Conservation (phyloP, 2,888 invertebrate genomes). For the Thecocarcelia acutangulata region DNA sequence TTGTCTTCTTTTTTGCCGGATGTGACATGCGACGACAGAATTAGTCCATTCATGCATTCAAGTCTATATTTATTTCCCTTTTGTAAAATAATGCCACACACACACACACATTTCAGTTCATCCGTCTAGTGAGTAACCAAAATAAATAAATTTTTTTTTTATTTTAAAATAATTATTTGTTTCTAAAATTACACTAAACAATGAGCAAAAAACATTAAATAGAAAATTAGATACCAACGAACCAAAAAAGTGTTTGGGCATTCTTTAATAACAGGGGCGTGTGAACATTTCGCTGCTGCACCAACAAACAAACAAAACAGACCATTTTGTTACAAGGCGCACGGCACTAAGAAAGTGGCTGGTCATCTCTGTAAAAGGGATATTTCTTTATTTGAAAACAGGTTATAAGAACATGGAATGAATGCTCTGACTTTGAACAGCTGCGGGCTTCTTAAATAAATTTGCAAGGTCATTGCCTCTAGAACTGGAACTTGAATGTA, state of each 20-base stretch:
- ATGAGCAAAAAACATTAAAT: not conserved
- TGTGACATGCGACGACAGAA: conserved; percentile 68
- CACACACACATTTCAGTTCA: not conserved
- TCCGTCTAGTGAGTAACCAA: conserved; percentile 43
- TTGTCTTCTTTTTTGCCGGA: conserved; percentile 41
- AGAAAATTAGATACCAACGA: conserved; percentile 14
- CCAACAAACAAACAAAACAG: not conserved
- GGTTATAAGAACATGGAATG: no score
- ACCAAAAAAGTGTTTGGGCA: conserved; percentile 12
- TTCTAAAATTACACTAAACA: conserved; percentile 32
- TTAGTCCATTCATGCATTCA: conserved; percentile 62
- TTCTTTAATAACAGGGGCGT: conserved; percentile 27
- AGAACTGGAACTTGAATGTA: no score
- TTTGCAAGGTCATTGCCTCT: no score
- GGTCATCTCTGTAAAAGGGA: no score
- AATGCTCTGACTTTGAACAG: no score
- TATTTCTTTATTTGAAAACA: no score
- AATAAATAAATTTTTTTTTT: conserved; percentile 37
- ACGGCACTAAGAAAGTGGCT: no score
- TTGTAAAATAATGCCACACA: conserved; percentile 22
- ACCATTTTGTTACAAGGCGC: no score
- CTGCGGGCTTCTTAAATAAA: no score
- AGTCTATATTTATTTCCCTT: conserved; percentile 57
- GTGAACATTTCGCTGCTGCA: not conserved
- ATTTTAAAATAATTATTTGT: conserved; percentile 40